These are phyloP conservation scores for Furnarius figulus DNA, from an alignment of 2,113 vertebrate species.

Conservation along the genomic window DNA sequence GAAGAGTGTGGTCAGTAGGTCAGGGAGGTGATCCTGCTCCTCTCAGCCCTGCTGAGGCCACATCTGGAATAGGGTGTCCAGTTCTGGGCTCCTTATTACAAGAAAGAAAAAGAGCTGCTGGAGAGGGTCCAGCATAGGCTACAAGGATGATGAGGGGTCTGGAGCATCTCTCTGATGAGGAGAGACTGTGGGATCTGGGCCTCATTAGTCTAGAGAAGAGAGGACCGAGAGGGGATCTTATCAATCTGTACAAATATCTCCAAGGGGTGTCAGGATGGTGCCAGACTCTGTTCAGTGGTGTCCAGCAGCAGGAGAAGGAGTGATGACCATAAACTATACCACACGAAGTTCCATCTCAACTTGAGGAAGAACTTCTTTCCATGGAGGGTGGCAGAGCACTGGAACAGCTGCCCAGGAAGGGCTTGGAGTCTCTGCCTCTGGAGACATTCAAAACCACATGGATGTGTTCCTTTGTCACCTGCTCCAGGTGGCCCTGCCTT, in stretches of 20 bases:
- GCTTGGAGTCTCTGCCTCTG: neutral
- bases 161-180: neutral
- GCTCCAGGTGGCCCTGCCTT: neutral
- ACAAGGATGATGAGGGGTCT: neutral
- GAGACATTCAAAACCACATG: neutral
- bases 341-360: neutral
- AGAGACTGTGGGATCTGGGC: neutral
- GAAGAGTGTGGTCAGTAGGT: too few species aligned
- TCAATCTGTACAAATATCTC: neutral
- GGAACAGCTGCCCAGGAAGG: neutral
- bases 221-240: neutral
- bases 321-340: neutral
- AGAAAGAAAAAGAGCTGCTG: too few species aligned
- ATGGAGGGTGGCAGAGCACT: neutral
- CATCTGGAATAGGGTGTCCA: too few species aligned
- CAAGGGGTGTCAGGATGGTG: neutral
- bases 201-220: neutral
- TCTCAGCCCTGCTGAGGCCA: too few species aligned
- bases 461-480: neutral
- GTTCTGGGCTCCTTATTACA: too few species aligned
- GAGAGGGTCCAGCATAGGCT: neutral
- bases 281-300: neutral
- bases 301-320: neutral
- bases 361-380: neutral
- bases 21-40: too few species aligned